phyloP scores from a whole-genome alignment of 1,140 invertebrate species.

The Gonatopus flavifemur region DNA sequence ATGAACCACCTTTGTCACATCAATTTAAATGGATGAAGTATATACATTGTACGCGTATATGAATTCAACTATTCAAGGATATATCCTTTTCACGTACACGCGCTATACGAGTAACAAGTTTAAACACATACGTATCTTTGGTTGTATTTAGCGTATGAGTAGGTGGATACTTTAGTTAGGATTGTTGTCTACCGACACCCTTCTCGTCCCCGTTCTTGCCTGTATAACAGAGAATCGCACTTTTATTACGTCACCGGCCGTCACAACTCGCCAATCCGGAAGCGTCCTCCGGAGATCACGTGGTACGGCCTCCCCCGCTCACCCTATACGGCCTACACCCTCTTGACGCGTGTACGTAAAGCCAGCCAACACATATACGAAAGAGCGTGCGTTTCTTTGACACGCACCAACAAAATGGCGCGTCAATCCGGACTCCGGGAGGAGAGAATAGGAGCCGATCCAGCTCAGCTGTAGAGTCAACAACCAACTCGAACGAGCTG shows the following conservation, averaged over 20 bases:
- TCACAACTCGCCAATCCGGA: slow-evolving; percentile 25
- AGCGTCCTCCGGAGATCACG: slow-evolving; percentile 16
- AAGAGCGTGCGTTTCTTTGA: not conserved
- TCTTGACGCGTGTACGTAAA: slow-evolving; percentile 4
- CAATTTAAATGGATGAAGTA: no score
- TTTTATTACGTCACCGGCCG: slow-evolving; percentile 26
- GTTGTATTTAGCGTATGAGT: slow-evolving; percentile 3
- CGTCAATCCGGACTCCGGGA: no score
- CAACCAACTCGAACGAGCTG: no score
- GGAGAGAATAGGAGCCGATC: no score
- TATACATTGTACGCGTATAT: no score
- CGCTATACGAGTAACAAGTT: not conserved
- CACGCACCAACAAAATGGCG: slow-evolving; percentile 24
- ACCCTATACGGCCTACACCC: slow-evolving; percentile 8
- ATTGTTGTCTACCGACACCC: slow-evolving; percentile 15
- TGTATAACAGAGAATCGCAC: slow-evolving; percentile 21
- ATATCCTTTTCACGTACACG: not conserved
- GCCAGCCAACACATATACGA: not conserved
- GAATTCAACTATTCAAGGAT: no score
- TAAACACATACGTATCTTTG: not conserved
- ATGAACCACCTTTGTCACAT: no score
- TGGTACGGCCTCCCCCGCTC: slow-evolving; percentile 14
- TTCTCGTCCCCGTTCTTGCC: slow-evolving; percentile 2
- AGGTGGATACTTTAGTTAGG: slow-evolving; percentile 22
- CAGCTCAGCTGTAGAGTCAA: no score